phyloP scores from a whole-genome alignment of 1,140 invertebrate species.

The Aphis craccivora region DNA sequence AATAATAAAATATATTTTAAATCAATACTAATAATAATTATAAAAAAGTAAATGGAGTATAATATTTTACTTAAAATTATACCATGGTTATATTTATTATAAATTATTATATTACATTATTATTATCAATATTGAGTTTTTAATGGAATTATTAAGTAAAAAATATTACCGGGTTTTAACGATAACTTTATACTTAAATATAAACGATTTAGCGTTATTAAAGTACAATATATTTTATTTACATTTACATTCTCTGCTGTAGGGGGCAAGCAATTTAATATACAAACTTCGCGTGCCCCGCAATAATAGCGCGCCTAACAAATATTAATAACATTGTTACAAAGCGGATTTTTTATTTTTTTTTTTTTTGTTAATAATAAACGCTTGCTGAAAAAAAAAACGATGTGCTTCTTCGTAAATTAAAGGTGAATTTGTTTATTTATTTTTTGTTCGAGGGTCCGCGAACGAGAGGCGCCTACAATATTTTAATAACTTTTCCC shows the following conservation, averaged over 20 bases:
- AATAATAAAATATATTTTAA: too few relatives aligned
- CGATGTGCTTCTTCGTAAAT: conserved; percentile 21
- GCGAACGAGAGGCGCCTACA: conserved; percentile 40
- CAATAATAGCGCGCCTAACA: conserved; percentile 38
- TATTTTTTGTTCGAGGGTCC: conserved; percentile 30
- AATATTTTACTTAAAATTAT: not conserved
- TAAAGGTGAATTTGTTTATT: conserved; percentile 48
- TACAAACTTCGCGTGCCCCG: conserved; percentile 24
- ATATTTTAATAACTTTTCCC: conserved; percentile 57
- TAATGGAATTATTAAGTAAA: not conserved
- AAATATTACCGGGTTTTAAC: not conserved
- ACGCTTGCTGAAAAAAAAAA: conserved; percentile 25
- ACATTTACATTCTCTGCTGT: not conserved
- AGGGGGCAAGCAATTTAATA: conserved; percentile 27
- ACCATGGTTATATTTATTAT: not conserved
- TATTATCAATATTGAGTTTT: not conserved
- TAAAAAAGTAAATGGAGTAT: not conserved
- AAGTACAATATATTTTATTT: conserved; percentile 27
- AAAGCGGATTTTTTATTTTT: conserved; percentile 50
- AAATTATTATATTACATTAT: not conserved
- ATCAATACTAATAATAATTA: too few relatives aligned
- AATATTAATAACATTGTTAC: conserved; percentile 57
- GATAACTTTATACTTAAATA: conserved; percentile 8
- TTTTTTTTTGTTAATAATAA: conserved; percentile 37
- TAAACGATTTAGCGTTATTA: conserved; percentile 22